Conservation (phyloP, 1,140 invertebrate species). For the Scaptomyza pallida region DNA sequence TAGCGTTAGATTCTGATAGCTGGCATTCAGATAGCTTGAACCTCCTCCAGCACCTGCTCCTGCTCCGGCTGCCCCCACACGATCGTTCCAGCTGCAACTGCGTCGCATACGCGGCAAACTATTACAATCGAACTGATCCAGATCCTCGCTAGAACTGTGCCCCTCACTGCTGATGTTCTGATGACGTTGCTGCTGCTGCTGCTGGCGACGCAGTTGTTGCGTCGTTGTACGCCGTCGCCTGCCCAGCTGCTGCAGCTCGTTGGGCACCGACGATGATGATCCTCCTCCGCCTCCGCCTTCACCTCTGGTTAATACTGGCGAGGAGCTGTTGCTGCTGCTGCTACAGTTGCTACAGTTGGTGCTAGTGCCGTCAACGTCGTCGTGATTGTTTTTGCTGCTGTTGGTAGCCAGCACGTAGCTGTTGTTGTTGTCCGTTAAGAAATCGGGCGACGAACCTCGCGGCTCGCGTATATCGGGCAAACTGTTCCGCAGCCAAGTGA, state of each 20-base stretch:
- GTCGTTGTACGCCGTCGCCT: slow-evolving; percentile 34
- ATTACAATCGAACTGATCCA: slow-evolving; percentile 42
- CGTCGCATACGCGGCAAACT: slow-evolving; percentile 54
- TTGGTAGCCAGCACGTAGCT: slow-evolving; percentile 62
- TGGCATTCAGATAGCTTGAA: slow-evolving; percentile 73
- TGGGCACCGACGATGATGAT: slow-evolving; percentile 57
- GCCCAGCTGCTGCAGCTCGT: slow-evolving; percentile 67
- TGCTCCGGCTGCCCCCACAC: slow-evolving; percentile 11
- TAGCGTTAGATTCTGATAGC: slow-evolving; percentile 77
- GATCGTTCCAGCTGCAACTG: slow-evolving; percentile 60
- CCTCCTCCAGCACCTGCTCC: slow-evolving; percentile 10
- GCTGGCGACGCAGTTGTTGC: slow-evolving; percentile 14
- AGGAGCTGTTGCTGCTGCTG: slow-evolving; percentile 25
- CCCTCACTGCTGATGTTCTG: slow-evolving; percentile 37
- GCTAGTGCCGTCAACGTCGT: no score
- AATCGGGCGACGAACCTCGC: slow-evolving; percentile 55
- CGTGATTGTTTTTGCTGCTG: slow-evolving; percentile 19
- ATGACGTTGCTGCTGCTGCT: slow-evolving; percentile 16
- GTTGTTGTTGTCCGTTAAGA: slow-evolving; percentile 36
- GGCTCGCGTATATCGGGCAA: slow-evolving; percentile 80
- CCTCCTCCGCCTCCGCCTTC: slow-evolving; percentile 2
- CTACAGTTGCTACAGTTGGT: slow-evolving; percentile 9
- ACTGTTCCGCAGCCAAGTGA: slow-evolving; percentile 82
- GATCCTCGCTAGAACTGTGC: slow-evolving; percentile 57
- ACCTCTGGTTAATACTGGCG: slow-evolving; percentile 10